Base-by-base conservation (phyloP, 2,888 invertebrate species). In the Amphiduros pacificus region DNA sequence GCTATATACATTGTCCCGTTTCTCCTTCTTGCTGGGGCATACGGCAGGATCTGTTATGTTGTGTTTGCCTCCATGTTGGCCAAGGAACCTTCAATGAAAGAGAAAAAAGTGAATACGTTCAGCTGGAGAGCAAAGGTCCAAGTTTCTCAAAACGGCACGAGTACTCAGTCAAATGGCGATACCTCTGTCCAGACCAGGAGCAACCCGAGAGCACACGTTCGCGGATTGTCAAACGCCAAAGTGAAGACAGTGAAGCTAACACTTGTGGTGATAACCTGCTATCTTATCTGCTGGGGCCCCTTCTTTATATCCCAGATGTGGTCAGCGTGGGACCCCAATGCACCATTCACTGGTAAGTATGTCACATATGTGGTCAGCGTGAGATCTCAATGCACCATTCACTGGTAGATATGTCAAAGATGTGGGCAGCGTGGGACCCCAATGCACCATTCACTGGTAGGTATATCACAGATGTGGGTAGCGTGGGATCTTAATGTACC, bases 251-350 rank as follows among this genome's bases (percentile, higher is more conserved):
- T 86, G 4, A 84, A 85, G 63, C 70, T 86, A 62, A 86, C 85
- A 2, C 72, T 84, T 52, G 81, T 83, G 0, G 85, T 86, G 14
- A 82, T 86, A 22, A 71, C 86, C 27, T 87, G 89, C 76, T 90
- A 90, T 79, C 86, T 89, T 41, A 79, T 88, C 53, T 89, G 90
- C 71, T 89, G 89, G 73, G 85, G 87, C 52, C 90, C 90, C 1
- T 90, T 88, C 75, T 88, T 88, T 68, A 83, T 86, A 49, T 86
- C 87, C 20, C 87, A 88, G 75, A 82, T 89, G 44, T 89, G 88
- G 88, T 71, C 77, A 24, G 81, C 79, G 0, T 77, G 67, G 65
- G 77, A 78, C 53, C 24, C 55, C 1, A 62, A 68, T 14, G 69
- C 74, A 2, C 71, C 73, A 2, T 71, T 74, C 57, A 73, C 74